Percentiles rank a stretch among this genome's conserved stretches.
Conservation (phyloP, 2,797 vertebrate species). For the Melanotaenia boesemani region DNA sequence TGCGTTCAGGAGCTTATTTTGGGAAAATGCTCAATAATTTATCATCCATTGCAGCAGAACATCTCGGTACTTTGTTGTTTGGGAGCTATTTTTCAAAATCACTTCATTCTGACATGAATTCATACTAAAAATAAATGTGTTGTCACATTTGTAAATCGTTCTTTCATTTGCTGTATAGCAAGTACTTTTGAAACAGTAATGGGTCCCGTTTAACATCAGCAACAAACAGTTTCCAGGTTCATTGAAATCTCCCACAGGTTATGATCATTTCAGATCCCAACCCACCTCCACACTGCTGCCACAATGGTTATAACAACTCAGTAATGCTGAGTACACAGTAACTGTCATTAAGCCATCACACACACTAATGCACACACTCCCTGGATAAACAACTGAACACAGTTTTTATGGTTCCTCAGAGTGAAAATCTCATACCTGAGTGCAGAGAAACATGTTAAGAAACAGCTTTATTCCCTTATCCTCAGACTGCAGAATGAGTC, state of each 20-base stretch:
- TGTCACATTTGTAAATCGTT: not conserved
- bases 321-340: not conserved
- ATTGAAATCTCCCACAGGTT: not conserved
- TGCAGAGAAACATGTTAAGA: not conserved
- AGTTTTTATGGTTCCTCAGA: not conserved
- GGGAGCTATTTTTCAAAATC: not conserved
- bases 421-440: not conserved
- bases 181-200: not conserved
- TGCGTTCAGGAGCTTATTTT: constrained; percentile 13
- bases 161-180: not conserved
- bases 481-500: not conserved
- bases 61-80: not conserved
- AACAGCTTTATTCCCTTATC: not conserved
- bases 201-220: not conserved
- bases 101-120: not conserved
- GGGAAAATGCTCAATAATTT: constrained; percentile 7
- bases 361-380: not conserved
- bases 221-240: not conserved
- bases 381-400: constrained; percentile 1
- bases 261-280: not conserved
- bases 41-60: constrained; percentile 6
- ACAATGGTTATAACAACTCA: not conserved
- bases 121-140: not conserved
- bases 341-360: not conserved
- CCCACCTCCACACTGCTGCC: not conserved